Percentiles rank a stretch among this genome's conserved stretches.
phyloP scores from a whole-genome alignment of 1,140 invertebrate species.

The Bombus turneri region DNA sequence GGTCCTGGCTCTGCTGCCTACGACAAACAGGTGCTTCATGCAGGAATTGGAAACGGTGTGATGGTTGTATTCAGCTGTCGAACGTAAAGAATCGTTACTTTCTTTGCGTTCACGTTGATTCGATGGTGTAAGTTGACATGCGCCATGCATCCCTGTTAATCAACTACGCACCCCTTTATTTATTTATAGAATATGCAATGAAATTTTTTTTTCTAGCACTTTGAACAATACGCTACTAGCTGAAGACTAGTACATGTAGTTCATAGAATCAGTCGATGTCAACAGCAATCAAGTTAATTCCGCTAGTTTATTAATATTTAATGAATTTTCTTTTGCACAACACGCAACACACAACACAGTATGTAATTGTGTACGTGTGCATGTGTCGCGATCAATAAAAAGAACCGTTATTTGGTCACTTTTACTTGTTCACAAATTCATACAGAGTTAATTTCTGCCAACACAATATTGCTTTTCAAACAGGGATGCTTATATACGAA shows the following conservation, averaged over 20 bases:
- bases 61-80: constrained; percentile 25
- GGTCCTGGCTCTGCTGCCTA: constrained; percentile 84
- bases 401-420: not conserved
- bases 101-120: constrained; percentile 6
- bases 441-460: not conserved
- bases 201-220: not conserved
- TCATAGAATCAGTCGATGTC: too few species aligned
- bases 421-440: not conserved
- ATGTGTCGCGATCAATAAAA: not conserved
- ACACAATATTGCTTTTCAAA: not conserved
- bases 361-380: not conserved
- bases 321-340: not conserved
- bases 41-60: constrained; percentile 70
- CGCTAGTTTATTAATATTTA: not conserved
- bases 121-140: constrained; percentile 27
- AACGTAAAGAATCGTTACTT: constrained; percentile 43
- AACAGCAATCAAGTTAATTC: not conserved
- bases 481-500: not conserved
- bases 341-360: too few species aligned
- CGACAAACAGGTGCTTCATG: constrained; percentile 77
- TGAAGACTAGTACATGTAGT: not conserved
- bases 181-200: constrained; percentile 27
- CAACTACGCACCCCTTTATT: constrained; percentile 33
- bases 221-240: not conserved
- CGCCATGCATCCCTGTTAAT: constrained; percentile 42